A percentile compares a stretch with the other conserved stretches of the same genome.
phyloP scores from a whole-genome alignment of 2,797 vertebrate genomes.

The Buphagus erythrorhynchus region DNA sequence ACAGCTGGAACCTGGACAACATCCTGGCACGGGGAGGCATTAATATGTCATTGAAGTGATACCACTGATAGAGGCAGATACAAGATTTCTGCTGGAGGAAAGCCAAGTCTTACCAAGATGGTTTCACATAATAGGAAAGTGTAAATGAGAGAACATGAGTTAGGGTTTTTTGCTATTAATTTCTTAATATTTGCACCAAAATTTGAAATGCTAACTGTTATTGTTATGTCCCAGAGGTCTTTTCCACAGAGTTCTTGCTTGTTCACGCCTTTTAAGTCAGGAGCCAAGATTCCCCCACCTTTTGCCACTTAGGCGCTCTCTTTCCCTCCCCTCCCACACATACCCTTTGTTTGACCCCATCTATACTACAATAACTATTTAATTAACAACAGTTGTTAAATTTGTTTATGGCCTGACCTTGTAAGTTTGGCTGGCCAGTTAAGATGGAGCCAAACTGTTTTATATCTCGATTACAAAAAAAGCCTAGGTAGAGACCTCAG shows the following conservation, averaged over 20 bases:
- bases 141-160: background rate
- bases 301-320: constrained; percentile 46
- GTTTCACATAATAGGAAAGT: background rate
- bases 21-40: constrained; percentile 8
- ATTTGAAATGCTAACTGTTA: constrained; percentile 17
- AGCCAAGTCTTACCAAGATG: background rate
- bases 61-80: background rate
- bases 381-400: constrained; percentile 78
- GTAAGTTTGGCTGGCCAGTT: constrained; percentile 47
- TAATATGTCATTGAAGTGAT: constrained; percentile 3
- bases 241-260: constrained; percentile 34
- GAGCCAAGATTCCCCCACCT: constrained; percentile 24
- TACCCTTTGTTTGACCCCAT: constrained; percentile 67
- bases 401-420: constrained; percentile 72
- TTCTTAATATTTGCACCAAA: constrained; percentile 24
- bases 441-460: constrained; percentile 45
- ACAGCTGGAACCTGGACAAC: constrained; percentile 11
- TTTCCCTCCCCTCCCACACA: constrained; percentile 39
- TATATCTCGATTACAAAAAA: constrained; percentile 7
- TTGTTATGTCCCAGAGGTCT: constrained; percentile 23
- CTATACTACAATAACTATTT: constrained; percentile 76
- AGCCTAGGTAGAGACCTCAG: background rate
- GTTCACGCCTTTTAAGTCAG: constrained; percentile 45
- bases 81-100: background rate
- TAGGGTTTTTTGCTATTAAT: background rate